Conservation (phyloP, 2,888 invertebrate species). For the Sinhomidia bicolor region DNA sequence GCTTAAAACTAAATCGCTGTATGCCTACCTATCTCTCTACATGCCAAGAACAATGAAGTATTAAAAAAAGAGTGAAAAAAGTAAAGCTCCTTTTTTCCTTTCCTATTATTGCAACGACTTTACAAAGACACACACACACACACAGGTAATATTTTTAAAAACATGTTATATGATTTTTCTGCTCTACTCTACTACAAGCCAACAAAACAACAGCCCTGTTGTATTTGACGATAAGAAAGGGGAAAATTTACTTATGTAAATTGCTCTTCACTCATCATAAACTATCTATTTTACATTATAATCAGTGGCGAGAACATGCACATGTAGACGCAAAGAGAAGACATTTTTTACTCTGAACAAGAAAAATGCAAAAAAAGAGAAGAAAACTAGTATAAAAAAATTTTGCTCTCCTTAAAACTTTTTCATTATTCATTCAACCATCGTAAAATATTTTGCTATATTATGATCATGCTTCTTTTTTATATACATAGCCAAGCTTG, state of each 20-base stretch:
- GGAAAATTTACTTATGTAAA: constrained; percentile 39
- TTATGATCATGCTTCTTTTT: background rate
- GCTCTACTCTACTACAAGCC: background rate
- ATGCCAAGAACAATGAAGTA: constrained; percentile 3
- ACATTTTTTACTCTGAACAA: background rate
- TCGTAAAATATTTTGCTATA: background rate
- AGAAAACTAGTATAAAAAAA: too few species aligned
- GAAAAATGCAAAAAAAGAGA: constrained; percentile 15
- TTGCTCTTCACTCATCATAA: constrained; percentile 29
- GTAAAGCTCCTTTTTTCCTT: constrained; percentile 17
- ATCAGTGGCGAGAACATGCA: constrained; percentile 11
- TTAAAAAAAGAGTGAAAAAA: background rate
- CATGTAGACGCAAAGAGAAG: background rate
- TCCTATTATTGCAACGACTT: constrained; percentile 15
- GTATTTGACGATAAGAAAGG: background rate
- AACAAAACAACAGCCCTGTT: background rate
- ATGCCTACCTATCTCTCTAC: too few species aligned
- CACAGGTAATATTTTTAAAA: constrained; percentile 4
- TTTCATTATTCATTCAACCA: background rate
- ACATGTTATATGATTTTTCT: background rate
- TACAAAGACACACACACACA: constrained; percentile 19
- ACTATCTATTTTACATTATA: constrained; percentile 26
- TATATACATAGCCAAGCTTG: background rate
- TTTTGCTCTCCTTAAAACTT: background rate
- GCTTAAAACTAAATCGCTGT: background rate